Percentiles rank a stretch among this genome's conserved stretches.
Evolutionary conservation across 2,113 vertebrate genomes (phyloP).

Genomic region (Channa maculata): DNA sequence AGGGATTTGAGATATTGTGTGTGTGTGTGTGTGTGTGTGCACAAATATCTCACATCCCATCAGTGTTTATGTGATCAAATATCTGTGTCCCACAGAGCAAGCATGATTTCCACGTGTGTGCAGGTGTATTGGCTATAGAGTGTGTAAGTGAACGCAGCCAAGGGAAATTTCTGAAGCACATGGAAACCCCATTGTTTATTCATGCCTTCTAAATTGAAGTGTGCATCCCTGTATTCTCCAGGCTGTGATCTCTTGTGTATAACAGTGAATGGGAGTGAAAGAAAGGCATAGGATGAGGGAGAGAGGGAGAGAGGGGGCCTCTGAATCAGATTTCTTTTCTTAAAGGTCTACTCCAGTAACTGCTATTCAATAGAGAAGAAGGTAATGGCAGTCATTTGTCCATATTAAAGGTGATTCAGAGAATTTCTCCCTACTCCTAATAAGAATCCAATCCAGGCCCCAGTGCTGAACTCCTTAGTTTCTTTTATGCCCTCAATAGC

Average conservation of each 20-base stretch:
- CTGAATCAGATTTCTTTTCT: conserved; percentile 65
- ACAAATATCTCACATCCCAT: conserved; percentile 4
- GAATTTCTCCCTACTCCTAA: conserved; percentile 67
- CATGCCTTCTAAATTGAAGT: conserved; percentile 84
- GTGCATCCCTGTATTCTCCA: conserved; percentile 76
- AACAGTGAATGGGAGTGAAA: conserved; percentile 27
- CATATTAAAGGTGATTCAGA: conserved; percentile 74
- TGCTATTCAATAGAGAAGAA: conserved; percentile 59
- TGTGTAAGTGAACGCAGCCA: conserved; percentile 60
- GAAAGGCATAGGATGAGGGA: conserved; percentile 12
- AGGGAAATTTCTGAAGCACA: conserved; percentile 81
- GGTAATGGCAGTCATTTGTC: conserved; percentile 79
- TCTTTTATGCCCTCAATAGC: background rate
- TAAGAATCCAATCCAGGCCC: conserved; percentile 65
- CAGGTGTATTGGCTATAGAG: conserved; percentile 34
- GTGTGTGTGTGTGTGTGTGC: background rate
- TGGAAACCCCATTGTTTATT: conserved; percentile 84
- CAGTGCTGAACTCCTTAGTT: conserved; percentile 28
- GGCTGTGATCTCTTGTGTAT: conserved; percentile 61
- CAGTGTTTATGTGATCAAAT: conserved; percentile 14
- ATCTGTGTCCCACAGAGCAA: conserved; percentile 34
- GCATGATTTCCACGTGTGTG: conserved; percentile 27
- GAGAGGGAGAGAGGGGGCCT: conserved; percentile 29
- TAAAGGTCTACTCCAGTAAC: conserved; percentile 54
- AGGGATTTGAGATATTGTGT: conserved; percentile 21